phyloP scores from a whole-genome alignment of 1,140 invertebrate species.

The Achatina immaculata region DNA sequence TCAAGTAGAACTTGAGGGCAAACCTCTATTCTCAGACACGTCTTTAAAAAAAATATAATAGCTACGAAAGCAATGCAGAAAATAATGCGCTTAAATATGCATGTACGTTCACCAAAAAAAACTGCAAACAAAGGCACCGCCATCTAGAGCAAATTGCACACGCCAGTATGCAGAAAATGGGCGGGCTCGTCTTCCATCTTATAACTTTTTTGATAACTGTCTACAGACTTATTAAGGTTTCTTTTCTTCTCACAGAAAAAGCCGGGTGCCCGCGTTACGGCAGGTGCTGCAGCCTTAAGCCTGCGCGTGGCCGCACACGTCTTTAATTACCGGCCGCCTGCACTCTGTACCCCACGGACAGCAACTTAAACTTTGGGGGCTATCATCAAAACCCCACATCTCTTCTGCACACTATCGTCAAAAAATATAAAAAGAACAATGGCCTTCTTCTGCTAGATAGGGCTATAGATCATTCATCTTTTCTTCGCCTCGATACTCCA shows the following conservation, averaged over 20 bases:
- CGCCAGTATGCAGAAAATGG: neutral
- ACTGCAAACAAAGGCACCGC: neutral
- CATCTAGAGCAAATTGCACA: slow-evolving; percentile 12
- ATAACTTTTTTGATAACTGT: slow-evolving; percentile 16
- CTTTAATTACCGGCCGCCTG: slow-evolving; percentile 29
- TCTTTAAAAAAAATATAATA: neutral
- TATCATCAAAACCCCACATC: slow-evolving; percentile 33
- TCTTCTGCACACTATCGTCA: neutral
- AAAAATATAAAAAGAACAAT: neutral
- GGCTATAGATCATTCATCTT: slow-evolving; percentile 24
- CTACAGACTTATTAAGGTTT: slow-evolving; percentile 26
- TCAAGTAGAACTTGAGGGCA: neutral
- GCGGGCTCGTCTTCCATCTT: neutral
- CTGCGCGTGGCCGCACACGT: slow-evolving; percentile 28
- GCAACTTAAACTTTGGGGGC: slow-evolving; percentile 23
- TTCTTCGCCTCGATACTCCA: neutral
- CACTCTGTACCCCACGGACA: slow-evolving; percentile 11
- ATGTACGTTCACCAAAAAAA: neutral
- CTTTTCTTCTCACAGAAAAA: neutral
- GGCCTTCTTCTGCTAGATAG: neutral
- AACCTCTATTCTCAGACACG: neutral
- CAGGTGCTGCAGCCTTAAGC: slow-evolving; percentile 13
- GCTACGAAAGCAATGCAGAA: neutral
- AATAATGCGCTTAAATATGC: neutral
- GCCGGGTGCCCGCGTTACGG: neutral